These are phyloP conservation scores for Epizoanthus illoricatus DNA, from an alignment of 92 coral and sea anemone species.

Conservation along the genomic window DNA sequence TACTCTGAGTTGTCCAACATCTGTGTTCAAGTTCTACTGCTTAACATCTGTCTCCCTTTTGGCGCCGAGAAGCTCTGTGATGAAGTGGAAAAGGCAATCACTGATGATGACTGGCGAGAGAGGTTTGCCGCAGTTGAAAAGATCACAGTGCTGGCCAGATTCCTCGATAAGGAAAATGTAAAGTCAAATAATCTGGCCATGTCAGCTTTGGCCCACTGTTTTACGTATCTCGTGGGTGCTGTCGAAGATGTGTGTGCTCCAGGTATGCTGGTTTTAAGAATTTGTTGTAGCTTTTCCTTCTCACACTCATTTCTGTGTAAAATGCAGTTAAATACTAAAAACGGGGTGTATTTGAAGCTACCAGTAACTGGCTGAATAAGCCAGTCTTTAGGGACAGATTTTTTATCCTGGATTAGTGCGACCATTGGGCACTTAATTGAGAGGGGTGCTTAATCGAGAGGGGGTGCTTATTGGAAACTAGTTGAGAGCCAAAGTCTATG, in stretches of 20 bases:
- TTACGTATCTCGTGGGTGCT: conserved; percentile 95
- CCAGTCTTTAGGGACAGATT: no score
- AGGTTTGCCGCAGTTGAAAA: conserved; percentile 91
- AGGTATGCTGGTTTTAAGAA: neutral
- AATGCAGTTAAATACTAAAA: no score
- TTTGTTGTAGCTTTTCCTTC: no score
- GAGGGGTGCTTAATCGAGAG: no score
- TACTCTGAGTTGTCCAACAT: conserved; percentile 89
- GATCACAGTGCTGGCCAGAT: conserved; percentile 86
- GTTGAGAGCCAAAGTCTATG: no score
- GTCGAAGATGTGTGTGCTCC: conserved; percentile 96
- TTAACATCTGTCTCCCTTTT: conserved; percentile 89
- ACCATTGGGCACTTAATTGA: no score
- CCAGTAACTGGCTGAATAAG: no score
- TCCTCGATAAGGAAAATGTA: conserved; percentile 82
- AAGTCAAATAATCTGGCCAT: conserved; percentile 84
- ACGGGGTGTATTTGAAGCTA: no score
- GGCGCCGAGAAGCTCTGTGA: conserved; percentile 96
- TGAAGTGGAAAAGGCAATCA: conserved; percentile 86
- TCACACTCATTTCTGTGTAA: no score
- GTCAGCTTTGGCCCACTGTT: conserved; percentile 94
- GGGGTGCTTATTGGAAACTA: no score
- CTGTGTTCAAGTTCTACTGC: conserved; percentile 84
- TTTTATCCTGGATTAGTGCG: no score
- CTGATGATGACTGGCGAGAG: conserved; percentile 90